Base-by-base conservation (phyloP, 2,888 invertebrate genomes). In the Drosophila neutralis region DNA sequence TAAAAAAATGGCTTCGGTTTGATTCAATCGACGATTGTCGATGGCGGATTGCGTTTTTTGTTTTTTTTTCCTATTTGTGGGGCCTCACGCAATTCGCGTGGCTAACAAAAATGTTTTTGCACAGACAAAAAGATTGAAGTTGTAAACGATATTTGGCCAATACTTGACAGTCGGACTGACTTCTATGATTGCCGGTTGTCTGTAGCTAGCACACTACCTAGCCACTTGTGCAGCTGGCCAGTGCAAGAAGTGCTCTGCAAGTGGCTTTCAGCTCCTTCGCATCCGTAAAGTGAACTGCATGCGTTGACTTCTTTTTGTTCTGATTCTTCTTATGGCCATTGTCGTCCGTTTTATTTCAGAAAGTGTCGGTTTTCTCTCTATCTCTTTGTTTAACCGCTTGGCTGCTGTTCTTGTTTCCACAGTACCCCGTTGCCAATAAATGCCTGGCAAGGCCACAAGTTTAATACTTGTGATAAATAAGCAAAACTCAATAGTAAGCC, bases 331-430 rank as follows among this genome's bases (percentile, higher is more conserved):
- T 24, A 8, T 45, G 56, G 54, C 48, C 33, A 48, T 53, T 65
- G 66, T 63, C 76, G 64, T 62, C 59, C 65, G 45, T 67, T 86
- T 84, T 74, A 81, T 78, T 69, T 64, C 53, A 59, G 62, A 67
- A 53, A 59, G 57, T 72, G 57, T 71, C 58, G 58, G 49, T 40
- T 31, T 13, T 40, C 27, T 15, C 33, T 40, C 40, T 54, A 13
- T 42, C 10, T 33, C 24, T 54, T 59, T 57, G 27, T 52, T 65
- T 54, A 63, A 69, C 73, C 60, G 51, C 49, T 64, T 69, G 58
- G 66, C 61, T 69, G 63, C 63, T 40, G 13, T 57, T 48, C 31
- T n/a, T 18, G 31, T 13, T 42, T 18, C 5, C 18, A 3, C n/a
- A 38, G 48, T 62, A 65, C 56, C 59, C 79, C 66, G 54, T 21